Conservation (phyloP, 2,113 vertebrate species). For the Cygnus buccinator region DNA sequence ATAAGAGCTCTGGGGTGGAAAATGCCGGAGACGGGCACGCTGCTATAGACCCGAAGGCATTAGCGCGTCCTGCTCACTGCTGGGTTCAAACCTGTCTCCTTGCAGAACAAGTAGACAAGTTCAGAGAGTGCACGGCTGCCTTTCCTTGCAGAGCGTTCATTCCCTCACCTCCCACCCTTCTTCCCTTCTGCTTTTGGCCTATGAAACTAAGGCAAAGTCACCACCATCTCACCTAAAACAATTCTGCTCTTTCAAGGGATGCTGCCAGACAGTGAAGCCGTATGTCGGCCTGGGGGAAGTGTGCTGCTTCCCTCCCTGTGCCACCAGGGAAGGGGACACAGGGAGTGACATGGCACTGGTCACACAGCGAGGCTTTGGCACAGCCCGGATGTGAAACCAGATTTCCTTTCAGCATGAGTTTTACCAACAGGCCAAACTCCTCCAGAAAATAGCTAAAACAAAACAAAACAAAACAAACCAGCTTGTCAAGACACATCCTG, state of each 20-base stretch:
- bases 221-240: background rate
- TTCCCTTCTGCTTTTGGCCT: background rate
- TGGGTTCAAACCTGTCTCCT: background rate
- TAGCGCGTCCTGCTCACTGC: background rate
- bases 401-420: background rate
- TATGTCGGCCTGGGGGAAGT: rapidly evolving
- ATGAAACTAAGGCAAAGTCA: background rate
- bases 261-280: rapidly evolving
- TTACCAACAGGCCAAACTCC: background rate
- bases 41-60: background rate
- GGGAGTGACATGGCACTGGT: background rate
- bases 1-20: background rate
- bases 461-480: background rate
- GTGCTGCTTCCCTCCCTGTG: background rate
- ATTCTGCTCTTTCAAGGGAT: background rate
- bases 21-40: background rate
- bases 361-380: background rate
- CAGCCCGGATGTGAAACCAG: background rate
- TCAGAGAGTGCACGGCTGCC: background rate
- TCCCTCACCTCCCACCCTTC: background rate
- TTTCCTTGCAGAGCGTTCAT: rapidly evolving
- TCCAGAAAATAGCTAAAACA: background rate
- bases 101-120: background rate
- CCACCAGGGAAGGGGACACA: background rate
- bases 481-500: background rate